Evolutionary conservation across 2,113 vertebrate species (phyloP).

Genomic region (Grammomys surdaster): DNA sequence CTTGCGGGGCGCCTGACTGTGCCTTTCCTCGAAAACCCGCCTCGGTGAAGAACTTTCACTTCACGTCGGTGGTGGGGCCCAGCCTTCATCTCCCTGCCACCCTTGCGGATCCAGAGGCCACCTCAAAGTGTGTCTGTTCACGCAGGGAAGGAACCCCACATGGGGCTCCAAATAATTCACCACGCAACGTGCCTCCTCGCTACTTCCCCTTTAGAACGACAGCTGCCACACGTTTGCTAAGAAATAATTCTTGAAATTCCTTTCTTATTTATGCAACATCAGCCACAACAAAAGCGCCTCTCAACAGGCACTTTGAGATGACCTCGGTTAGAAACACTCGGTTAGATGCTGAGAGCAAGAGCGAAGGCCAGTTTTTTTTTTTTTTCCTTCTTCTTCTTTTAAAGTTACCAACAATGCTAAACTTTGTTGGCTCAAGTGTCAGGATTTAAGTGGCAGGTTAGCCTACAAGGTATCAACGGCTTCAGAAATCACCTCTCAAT

Average conservation of each 20-base stretch:
- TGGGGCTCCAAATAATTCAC: slow-evolving; percentile 57
- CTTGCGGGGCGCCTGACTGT: slow-evolving; percentile 44
- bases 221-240: slow-evolving; percentile 51
- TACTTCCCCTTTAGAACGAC: slow-evolving; percentile 48
- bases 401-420: slow-evolving; percentile 52
- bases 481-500: not conserved
- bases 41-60: slow-evolving; percentile 68
- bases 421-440: slow-evolving; percentile 57
- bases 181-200: slow-evolving; percentile 39
- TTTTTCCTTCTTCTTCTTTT: not conserved
- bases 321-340: slow-evolving; percentile 51
- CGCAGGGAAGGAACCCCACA: not conserved
- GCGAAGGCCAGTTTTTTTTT: not conserved
- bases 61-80: slow-evolving; percentile 15
- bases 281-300: slow-evolving; percentile 64
- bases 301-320: slow-evolving; percentile 33
- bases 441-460: slow-evolving; percentile 17
- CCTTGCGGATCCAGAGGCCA: not conserved
- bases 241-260: slow-evolving; percentile 74
- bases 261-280: slow-evolving; percentile 76
- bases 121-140: slow-evolving; percentile 36
- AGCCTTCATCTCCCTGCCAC: slow-evolving; percentile 52
- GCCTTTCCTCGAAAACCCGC: slow-evolving; percentile 75
- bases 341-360: not conserved
- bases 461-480: not conserved